Evolutionary conservation across 2,113 vertebrate genomes (phyloP).

Genomic region (Regulus satrapa): DNA sequence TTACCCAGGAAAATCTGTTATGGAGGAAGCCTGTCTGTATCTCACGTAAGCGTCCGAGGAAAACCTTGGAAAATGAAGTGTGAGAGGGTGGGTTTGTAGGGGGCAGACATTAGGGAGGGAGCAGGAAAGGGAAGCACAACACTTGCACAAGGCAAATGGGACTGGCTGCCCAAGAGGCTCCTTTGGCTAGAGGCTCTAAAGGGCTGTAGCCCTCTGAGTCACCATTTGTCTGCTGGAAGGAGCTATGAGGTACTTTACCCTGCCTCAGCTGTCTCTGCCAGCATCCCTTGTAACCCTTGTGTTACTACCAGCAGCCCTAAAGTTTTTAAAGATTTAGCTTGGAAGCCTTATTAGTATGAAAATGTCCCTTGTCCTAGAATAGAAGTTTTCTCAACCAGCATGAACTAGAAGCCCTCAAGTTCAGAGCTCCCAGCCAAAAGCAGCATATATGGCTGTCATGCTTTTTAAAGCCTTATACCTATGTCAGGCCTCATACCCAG

Average conservation of each 20-base stretch:
- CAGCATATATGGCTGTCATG: fast-evolving
- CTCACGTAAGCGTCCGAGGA: fast-evolving
- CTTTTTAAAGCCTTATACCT: background rate
- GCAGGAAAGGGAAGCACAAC: background rate
- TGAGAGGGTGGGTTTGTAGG: background rate
- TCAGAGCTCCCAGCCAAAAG: background rate
- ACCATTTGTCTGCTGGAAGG: background rate
- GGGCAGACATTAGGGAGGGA: background rate
- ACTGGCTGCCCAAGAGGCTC: background rate
- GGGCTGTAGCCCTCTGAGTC: background rate
- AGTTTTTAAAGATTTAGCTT: background rate
- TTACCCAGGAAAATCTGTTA: background rate
- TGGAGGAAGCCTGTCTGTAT: background rate
- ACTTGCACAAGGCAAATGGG: background rate
- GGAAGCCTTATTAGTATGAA: background rate
- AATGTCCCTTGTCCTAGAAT: background rate
- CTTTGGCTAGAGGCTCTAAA: background rate
- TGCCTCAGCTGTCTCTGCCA: background rate
- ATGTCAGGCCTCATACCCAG: background rate
- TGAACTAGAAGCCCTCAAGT: background rate
- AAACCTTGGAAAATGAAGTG: background rate
- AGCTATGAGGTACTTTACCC: background rate
- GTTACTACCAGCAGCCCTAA: background rate
- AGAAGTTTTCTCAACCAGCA: background rate
- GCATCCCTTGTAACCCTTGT: too few species aligned